A percentile compares a stretch with the other conserved stretches of the same genome.
Conservation (phyloP, 1,140 invertebrate species). For the Drosophila teissieri region DNA sequence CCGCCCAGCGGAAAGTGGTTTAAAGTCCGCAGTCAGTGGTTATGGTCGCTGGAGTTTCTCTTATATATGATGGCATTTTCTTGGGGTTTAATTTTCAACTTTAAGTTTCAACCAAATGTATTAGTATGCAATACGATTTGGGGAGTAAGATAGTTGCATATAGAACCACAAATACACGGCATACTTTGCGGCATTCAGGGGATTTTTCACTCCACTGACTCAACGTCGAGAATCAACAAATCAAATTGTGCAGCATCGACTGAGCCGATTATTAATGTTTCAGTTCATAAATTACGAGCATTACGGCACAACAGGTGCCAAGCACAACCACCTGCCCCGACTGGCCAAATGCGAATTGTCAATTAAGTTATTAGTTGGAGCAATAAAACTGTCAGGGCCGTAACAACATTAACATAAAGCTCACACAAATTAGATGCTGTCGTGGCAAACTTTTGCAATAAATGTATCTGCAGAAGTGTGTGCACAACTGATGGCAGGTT, state of each 20-base stretch:
- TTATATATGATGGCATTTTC: neutral
- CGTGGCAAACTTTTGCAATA: constrained; percentile 49
- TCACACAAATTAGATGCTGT: constrained; percentile 28
- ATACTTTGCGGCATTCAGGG: neutral
- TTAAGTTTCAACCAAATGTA: too few relatives aligned
- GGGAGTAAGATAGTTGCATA: constrained; percentile 1
- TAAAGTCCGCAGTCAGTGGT: neutral
- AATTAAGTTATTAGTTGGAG: constrained; percentile 71
- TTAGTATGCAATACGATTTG: constrained; percentile 30
- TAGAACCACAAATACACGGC: neutral
- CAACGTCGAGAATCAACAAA: constrained; percentile 35
- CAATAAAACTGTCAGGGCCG: constrained; percentile 74
- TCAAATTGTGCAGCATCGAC: constrained; percentile 53
- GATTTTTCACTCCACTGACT: constrained; percentile 14
- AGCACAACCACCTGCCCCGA: neutral
- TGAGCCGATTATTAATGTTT: constrained; percentile 40
- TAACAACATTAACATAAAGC: constrained; percentile 68
- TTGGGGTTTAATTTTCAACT: too few relatives aligned
- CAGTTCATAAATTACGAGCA: constrained; percentile 35
- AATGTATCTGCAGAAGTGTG: constrained; percentile 37
- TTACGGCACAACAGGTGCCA: constrained; percentile 40
- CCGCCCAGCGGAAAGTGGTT: neutral
- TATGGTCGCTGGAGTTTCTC: too few relatives aligned
- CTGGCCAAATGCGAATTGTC: constrained; percentile 43
- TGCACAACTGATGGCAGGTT: neutral